These are phyloP conservation scores for Mastomys coucha DNA, from an alignment of 2,113 vertebrate genomes.

Conservation along the genomic window DNA sequence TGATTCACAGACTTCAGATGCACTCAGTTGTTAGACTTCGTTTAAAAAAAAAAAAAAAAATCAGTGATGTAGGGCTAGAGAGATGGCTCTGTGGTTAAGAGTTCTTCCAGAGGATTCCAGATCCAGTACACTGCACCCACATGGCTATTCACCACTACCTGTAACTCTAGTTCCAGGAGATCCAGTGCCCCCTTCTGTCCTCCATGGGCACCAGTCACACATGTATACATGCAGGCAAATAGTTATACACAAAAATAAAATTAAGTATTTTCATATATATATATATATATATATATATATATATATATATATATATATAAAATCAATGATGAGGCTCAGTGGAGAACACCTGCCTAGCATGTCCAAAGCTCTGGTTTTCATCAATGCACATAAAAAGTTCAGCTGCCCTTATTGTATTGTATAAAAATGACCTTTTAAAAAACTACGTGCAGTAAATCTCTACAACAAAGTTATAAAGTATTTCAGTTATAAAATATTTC, in stretches of 20 bases:
- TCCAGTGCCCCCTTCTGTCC: neutral
- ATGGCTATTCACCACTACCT: neutral
- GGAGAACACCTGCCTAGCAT: neutral
- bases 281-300: too few relatives aligned
- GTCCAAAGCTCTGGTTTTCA: neutral
- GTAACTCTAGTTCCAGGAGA: neutral
- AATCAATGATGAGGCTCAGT: neutral
- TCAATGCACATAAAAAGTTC: neutral
- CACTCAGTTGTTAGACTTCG: neutral
- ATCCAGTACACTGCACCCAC: neutral
- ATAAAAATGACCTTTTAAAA: neutral
- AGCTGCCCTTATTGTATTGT: neutral
- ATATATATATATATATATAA: too few relatives aligned
- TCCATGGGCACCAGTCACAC: neutral
- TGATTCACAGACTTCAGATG: neutral
- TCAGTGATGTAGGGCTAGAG: neutral
- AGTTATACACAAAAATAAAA: neutral
- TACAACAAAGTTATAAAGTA: neutral
- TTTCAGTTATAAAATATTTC: neutral
- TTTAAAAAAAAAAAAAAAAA: neutral
- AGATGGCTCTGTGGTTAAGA: neutral
- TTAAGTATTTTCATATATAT: neutral
- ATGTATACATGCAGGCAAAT: neutral
- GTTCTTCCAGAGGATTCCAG: neutral
- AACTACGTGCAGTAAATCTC: conserved; percentile 34